Base-by-base conservation (phyloP, 2,888 invertebrate species). In the Acleris holmiana region DNA sequence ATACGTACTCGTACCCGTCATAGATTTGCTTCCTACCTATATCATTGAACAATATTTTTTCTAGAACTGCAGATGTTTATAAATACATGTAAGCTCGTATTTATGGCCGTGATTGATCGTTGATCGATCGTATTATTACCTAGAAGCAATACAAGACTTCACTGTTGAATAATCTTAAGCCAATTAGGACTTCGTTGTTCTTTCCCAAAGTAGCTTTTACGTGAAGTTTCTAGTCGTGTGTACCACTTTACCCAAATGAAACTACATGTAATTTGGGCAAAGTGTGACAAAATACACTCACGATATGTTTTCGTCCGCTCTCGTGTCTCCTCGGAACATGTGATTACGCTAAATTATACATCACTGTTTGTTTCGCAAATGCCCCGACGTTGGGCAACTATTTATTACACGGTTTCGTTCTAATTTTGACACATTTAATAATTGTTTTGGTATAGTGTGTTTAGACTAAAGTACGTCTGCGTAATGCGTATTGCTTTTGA, bases 331-430 rank as follows among this genome's bases (percentile, higher is more conserved):
- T 64, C 51, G 68, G 61, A 77, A 76, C 77, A 77, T 66, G 71
- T 78, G 75, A 82, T 80, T 80, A 73, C 71, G 58, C 71, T 69
- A 76, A 79, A 80, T 81, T 79, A 76, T 72, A 76, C 61, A 66
- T 62, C 66, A 58, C 59, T 56, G 68, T 69, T 58, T 70, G 73
- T 75, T 73, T 76, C 74, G 73, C 75, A 76, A 78, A 55, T 53
- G 71, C 69, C 75, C 49, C 40, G 54, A 25, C 13, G 58, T 54
- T 58, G 41, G 17, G 58, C 48, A 64, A 64, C 48, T 46, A 48
- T 21, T 21, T 54, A 40, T 29, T 35, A 35, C 35, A 35, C 4
- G 35, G 13, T 59, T 61, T 54, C 48, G 64, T 48, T 59, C 64
- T 19, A 58, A 59, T 54, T 58, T 59, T 54, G 19, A 25, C 19